Evolutionary conservation across 2,113 vertebrate genomes (phyloP).

Genomic region (Zapus hudsonius): DNA sequence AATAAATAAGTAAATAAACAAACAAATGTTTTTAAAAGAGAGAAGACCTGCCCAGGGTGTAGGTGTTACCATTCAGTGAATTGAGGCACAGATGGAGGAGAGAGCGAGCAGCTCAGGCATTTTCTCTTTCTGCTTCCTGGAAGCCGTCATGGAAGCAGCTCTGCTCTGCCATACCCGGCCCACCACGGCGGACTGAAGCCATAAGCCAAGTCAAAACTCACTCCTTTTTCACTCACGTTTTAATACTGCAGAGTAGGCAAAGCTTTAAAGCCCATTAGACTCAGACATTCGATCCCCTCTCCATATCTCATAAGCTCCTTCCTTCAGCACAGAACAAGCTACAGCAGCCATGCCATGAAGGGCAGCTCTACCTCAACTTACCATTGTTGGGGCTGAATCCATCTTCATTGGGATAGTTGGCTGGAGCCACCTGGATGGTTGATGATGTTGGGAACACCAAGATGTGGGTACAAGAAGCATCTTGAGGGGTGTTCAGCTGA

Average conservation of each 20-base stretch:
- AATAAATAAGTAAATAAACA: no score
- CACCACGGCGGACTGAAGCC: not conserved
- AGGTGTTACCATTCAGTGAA: no score
- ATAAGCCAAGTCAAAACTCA: not conserved
- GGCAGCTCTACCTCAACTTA: constrained; percentile 70
- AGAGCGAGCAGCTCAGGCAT: fast-evolving
- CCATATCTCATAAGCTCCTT: not conserved
- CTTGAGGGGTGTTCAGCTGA: constrained; percentile 97
- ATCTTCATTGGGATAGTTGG: constrained; percentile 96
- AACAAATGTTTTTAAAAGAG: no score
- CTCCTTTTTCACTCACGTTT: not conserved
- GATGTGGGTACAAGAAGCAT: constrained; percentile 98
- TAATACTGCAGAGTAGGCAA: not conserved
- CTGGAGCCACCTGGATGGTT: constrained; percentile 95
- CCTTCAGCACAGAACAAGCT: not conserved
- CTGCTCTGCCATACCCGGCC: not conserved
- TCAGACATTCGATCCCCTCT: not conserved
- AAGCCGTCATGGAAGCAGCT: not conserved
- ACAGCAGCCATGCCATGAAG: no score
- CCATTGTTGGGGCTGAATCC: constrained; percentile 92
- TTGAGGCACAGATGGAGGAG: not conserved
- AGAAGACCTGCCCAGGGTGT: not conserved
- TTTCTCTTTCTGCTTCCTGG: not conserved
- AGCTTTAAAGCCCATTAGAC: not conserved
- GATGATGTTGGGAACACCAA: constrained; percentile 98